Evolutionary conservation across 1,140 invertebrate genomes (phyloP).

Genomic region (Theocolax elegans): DNA sequence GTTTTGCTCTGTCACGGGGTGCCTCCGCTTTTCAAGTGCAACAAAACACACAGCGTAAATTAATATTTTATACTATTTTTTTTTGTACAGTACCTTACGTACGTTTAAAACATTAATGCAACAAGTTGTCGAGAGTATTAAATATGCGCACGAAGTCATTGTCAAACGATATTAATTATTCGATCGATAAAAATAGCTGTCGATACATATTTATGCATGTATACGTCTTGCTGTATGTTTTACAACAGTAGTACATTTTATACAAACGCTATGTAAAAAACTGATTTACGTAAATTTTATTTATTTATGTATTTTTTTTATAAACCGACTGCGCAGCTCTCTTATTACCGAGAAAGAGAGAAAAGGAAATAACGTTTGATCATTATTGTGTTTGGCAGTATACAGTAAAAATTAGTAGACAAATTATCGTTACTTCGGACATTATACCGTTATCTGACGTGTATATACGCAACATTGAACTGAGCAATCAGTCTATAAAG

Average conservation of each 20-base stretch:
- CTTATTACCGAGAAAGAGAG: too few relatives aligned
- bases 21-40: conserved; percentile 32
- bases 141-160: background rate
- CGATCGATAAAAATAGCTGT: conserved; percentile 8
- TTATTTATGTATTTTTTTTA: too few relatives aligned
- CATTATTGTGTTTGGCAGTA: too few relatives aligned
- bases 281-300: background rate
- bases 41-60: conserved; percentile 32
- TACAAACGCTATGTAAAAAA: conserved; percentile 2
- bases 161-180: conserved; percentile 7
- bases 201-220: background rate
- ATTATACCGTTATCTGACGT: too few relatives aligned
- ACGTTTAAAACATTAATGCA: background rate
- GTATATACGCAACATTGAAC: too few relatives aligned
- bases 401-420: too few relatives aligned
- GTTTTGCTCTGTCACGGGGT: conserved; percentile 44
- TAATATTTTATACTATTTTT: background rate
- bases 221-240: too few relatives aligned
- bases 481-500: too few relatives aligned
- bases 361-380: too few relatives aligned
- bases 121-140: background rate
- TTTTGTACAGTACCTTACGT: background rate
- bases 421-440: too few relatives aligned
- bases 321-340: background rate
- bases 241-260: background rate